Evolutionary conservation across 2,888 invertebrate genomes (phyloP).

Genomic region (Eupithecia dodoneata): DNA sequence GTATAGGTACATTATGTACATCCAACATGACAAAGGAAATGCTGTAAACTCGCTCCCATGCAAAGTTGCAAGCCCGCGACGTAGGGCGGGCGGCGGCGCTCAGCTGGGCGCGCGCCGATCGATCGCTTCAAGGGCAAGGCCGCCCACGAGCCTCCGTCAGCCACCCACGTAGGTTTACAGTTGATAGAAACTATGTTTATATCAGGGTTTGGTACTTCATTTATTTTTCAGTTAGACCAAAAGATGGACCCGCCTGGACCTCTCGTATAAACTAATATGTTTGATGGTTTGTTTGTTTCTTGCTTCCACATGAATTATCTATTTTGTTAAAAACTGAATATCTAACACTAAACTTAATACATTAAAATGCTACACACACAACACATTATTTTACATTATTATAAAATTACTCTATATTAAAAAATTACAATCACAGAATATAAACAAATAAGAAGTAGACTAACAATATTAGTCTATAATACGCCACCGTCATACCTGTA

Average conservation of each 20-base stretch:
- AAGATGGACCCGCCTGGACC: not conserved
- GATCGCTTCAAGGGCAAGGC: conserved; percentile 76
- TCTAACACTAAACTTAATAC: too few species aligned
- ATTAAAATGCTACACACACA: too few species aligned
- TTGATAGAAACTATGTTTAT: not conserved
- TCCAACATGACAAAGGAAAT: conserved; percentile 9
- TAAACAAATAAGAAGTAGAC: too few species aligned
- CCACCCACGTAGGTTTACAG: conserved; percentile 41
- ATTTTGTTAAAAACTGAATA: too few species aligned
- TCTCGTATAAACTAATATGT: not conserved
- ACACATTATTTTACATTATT: too few species aligned
- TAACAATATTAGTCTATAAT: too few species aligned
- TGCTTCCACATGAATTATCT: too few species aligned
- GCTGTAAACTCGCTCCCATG: not conserved
- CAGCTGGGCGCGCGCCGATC: conserved; percentile 73
- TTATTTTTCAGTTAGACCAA: not conserved
- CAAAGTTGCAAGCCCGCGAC: conserved; percentile 6
- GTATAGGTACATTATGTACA: not conserved
- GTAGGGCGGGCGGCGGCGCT: conserved; percentile 35
- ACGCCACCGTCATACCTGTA: too few species aligned
- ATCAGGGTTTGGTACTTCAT: not conserved
- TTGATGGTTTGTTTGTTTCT: too few species aligned
- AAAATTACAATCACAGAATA: too few species aligned
- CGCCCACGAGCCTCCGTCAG: conserved; percentile 52
- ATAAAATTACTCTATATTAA: too few species aligned